Base-by-base conservation (phyloP, 2,797 vertebrate species). In the Sebastolobus alascanus region DNA sequence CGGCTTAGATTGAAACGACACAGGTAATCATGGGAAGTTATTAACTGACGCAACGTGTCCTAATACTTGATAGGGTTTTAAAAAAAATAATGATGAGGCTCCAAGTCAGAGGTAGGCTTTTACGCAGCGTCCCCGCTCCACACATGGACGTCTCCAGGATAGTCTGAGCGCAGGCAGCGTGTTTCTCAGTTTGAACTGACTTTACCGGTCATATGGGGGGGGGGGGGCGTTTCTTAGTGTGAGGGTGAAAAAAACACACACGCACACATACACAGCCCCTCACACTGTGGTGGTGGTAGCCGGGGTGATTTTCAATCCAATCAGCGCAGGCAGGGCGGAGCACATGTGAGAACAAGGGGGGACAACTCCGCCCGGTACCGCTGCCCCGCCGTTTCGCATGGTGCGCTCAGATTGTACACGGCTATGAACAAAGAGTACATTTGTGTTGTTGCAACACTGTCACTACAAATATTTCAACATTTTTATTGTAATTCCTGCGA, bases 191-290 rank as follows among this genome's bases (percentile, higher is more conserved):
- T 95, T 94, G 90, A 94, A 96, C 87, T 75, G 86, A 94, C 90
- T 96, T 96, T 95, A 92, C 93, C 95, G 95, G 95, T 93, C 88
- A 84, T 93, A 84, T 71, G 25, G 25, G 25, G 25, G 25, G 25
- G 67, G 66, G 92, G 89, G 94, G 93, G 95, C 94, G 96, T 94
- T 91, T 80, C 93, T 90, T 83, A 82, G 87, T 68, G 83, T 79
- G 80, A 70, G 75, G 79, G 29, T 77, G 74, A 38, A 43, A 73
- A 73, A 59, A 25, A 25, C 55, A 10, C 3, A 31, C 58, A 31
- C 9, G 10, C 58, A 20, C 4, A 22, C 25, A 56, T 22, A 37
- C 56, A 56, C 68, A 50, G 35, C 25, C 70, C 56, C 50, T 20
- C 64, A 66, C 83, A 64, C 80, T 1, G 35, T 61, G 33, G 71